Percentiles rank a stretch among this genome's conserved stretches.
phyloP scores from a whole-genome alignment of 2,888 invertebrate genomes.

The Cerastoderma edule region DNA sequence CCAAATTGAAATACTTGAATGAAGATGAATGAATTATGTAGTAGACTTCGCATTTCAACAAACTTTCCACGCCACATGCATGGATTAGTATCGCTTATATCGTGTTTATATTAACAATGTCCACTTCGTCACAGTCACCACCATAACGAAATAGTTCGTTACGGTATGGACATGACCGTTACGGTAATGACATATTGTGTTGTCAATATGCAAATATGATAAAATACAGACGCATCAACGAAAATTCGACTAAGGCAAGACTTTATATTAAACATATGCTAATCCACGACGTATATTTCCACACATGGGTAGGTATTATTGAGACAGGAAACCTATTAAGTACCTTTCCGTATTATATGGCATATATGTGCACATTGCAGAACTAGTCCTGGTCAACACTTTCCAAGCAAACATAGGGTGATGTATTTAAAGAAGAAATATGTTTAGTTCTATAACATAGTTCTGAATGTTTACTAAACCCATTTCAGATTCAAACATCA shows the following conservation, averaged over 20 bases:
- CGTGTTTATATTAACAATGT: not conserved
- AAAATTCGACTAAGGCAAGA: not conserved
- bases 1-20: not conserved
- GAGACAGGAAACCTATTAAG: too few species aligned
- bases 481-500: not conserved
- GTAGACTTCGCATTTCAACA: not conserved
- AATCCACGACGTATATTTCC: not conserved
- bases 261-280: not conserved
- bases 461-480: not conserved
- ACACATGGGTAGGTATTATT: not conserved
- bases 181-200: not conserved
- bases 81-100: not conserved
- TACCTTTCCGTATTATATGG: too few species aligned
- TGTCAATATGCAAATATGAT: not conserved
- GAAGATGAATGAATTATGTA: not conserved
- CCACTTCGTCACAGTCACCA: conserved; percentile 3
- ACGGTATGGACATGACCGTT: not conserved
- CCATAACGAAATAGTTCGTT: not conserved
- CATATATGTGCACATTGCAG: too few species aligned
- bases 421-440: not conserved
- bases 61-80: not conserved
- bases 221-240: not conserved
- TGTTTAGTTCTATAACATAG: not conserved
- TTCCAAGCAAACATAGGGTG: not conserved
- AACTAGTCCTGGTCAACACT: too few species aligned